Percentiles rank a stretch among this genome's conserved stretches.
Conservation (phyloP, 2,888 invertebrate species). For the Pristionchus japonicus region DNA sequence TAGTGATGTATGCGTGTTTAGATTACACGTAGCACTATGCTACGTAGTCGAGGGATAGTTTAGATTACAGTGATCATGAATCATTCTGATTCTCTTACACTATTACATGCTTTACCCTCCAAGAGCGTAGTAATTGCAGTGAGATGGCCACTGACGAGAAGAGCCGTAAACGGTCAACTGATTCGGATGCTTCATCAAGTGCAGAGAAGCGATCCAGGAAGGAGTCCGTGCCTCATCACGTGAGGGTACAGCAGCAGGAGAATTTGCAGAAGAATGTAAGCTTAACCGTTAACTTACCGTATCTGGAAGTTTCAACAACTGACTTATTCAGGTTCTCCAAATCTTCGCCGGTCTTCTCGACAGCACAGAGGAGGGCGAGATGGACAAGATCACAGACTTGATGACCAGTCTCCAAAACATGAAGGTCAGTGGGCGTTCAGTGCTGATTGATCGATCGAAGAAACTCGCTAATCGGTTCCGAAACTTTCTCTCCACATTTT, state of each 20-base stretch:
- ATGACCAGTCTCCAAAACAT: conserved; percentile 8
- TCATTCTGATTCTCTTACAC: too few relatives aligned
- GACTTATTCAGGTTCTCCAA: not conserved
- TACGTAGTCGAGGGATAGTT: not conserved
- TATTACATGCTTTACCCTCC: too few relatives aligned
- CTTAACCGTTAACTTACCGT: too few relatives aligned
- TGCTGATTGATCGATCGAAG: not conserved
- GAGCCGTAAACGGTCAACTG: not conserved
- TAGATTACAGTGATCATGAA: not conserved
- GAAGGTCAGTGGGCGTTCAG: not conserved
- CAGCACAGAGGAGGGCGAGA: not conserved
- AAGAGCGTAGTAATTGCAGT: not conserved
- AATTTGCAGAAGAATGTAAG: not conserved
- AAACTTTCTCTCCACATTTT: not conserved
- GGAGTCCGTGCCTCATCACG: not conserved
- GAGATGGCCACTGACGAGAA: not conserved
- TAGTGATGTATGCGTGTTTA: too few relatives aligned
- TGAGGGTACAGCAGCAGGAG: not conserved
- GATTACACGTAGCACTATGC: not conserved
- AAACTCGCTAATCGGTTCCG: not conserved
- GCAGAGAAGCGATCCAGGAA: conserved; percentile 11
- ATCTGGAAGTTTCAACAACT: too few relatives aligned
- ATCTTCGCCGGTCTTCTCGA: conserved; percentile 31
- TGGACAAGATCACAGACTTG: conserved; percentile 28
- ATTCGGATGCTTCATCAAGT: not conserved